These are phyloP conservation scores for Phylloscopus trochilus DNA, from an alignment of 2,113 vertebrate genomes.

Conservation along the genomic window DNA sequence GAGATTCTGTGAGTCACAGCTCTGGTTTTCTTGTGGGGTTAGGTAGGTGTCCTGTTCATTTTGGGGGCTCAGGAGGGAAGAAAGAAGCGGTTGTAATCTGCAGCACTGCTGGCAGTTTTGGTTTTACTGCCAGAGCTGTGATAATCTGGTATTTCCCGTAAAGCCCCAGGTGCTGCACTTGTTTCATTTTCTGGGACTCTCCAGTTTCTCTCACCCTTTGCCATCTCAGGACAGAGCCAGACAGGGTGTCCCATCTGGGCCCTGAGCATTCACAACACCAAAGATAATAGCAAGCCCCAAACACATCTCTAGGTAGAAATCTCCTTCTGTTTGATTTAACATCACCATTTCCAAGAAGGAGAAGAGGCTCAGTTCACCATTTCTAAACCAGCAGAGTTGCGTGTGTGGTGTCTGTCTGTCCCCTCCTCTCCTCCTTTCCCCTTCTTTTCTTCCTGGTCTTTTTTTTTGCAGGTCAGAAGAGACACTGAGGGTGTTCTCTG, in stretches of 20 bases:
- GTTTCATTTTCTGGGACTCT: neutral
- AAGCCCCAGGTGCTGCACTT: neutral
- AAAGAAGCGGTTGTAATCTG: neutral
- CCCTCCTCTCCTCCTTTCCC: neutral
- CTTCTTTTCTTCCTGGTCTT: neutral
- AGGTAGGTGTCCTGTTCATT: neutral
- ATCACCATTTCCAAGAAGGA: neutral
- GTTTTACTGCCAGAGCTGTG: conserved; percentile 5
- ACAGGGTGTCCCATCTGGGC: neutral
- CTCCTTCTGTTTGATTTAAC: neutral
- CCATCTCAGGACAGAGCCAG: neutral
- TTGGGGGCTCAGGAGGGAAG: neutral
- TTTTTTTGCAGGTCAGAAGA: neutral
- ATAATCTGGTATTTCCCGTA: conserved; percentile 57
- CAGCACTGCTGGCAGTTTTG: neutral
- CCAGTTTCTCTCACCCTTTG: neutral
- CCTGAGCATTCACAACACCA: neutral
- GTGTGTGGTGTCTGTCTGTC: neutral
- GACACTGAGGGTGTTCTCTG: accelerated
- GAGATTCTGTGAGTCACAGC: neutral
- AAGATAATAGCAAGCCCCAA: neutral
- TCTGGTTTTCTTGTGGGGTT: neutral
- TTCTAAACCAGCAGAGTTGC: neutral
- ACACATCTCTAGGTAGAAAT: neutral
- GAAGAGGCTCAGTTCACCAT: neutral